Base-by-base conservation (phyloP, 23 tunicate species). In the Styela clava region DNA sequence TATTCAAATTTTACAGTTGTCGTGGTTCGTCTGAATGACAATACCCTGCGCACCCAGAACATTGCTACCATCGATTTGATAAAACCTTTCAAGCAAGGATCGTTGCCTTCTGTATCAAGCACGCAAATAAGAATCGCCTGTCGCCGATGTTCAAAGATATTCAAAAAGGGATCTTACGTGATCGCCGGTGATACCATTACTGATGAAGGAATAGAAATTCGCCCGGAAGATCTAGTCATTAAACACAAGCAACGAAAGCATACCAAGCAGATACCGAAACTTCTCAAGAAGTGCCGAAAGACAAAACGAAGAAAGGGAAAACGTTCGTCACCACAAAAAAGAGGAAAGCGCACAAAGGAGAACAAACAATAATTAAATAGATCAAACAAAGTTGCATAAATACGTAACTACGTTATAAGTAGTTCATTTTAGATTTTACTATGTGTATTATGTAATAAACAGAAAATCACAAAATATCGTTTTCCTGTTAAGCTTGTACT, bases 171-270 rank as follows among this genome's bases (percentile, higher is more conserved):
- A 67, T 67, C 31, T 27, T 67, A 67, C 31, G 22, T 67, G 31
- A 67, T 67, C 22, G 71, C 31, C 71, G 71, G 71, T 25, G 30
- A 18, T 0, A 1, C 71, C 16, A 1, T 67, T 18, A 67, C 71
- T 1, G 71, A 27, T 27, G 71, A 67, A 29, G 71, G 2, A 67
- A 67, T 67, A n/a, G 64, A 25, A 27, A 35, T 76, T 36, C 81
- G 52, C 21, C 81, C 64, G 20, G 28, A 18, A 25, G 81, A 76
- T 44, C 27, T 35, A 19, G 64, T 76, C 12, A 44, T 52, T 18
- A 52, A 52, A 52, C 44, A 44, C 81, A 76, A 44, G 64, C 16
- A 33, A n/a, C 37, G 37, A 29, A 76, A 76, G 24, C 81, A 76
- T 26, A 36, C 64, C 21, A 76, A 52, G 27, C 24, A 33, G 12